A percentile compares a stretch with the other conserved stretches of the same genome.
phyloP scores from a whole-genome alignment of 2,797 vertebrate species.

The Chaetophractus vellerosus region DNA sequence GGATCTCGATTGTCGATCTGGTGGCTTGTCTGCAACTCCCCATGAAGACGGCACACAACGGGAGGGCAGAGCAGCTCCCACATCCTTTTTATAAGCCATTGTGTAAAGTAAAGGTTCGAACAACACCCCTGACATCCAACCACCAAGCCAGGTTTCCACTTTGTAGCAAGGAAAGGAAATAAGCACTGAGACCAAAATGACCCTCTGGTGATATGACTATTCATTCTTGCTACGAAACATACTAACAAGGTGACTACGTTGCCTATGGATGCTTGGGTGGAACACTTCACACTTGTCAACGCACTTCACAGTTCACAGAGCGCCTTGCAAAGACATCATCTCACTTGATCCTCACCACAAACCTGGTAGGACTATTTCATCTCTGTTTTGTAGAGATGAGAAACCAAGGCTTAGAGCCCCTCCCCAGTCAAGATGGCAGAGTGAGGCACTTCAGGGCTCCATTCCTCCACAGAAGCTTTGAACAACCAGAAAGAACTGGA shows the following conservation, averaged over 20 bases:
- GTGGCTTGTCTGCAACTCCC: neutral
- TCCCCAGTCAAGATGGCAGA: too few species aligned
- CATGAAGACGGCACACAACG: neutral
- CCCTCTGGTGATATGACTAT: neutral
- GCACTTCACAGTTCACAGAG: neutral
- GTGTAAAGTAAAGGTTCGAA: neutral
- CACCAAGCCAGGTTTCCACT: neutral
- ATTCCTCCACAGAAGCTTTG: too few species aligned
- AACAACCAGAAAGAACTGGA: too few species aligned
- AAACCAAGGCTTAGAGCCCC: neutral
- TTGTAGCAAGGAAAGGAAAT: neutral
- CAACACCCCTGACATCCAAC: neutral
- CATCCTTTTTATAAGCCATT: neutral
- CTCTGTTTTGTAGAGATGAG: neutral
- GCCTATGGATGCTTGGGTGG: neutral
- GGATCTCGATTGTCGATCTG: neutral
- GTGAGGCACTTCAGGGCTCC: too few species aligned
- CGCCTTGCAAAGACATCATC: neutral
- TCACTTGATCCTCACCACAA: neutral
- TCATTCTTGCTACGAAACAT: neutral
- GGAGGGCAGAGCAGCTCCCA: neutral
- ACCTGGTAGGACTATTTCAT: neutral
- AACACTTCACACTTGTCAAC: neutral
- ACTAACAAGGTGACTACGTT: rapidly evolving
- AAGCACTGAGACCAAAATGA: neutral